Evolutionary conservation across 1,140 invertebrate species (phyloP), one percentile per base, ranked within the genome.

Genomic region (Propsilocerus akamusi): DNA sequence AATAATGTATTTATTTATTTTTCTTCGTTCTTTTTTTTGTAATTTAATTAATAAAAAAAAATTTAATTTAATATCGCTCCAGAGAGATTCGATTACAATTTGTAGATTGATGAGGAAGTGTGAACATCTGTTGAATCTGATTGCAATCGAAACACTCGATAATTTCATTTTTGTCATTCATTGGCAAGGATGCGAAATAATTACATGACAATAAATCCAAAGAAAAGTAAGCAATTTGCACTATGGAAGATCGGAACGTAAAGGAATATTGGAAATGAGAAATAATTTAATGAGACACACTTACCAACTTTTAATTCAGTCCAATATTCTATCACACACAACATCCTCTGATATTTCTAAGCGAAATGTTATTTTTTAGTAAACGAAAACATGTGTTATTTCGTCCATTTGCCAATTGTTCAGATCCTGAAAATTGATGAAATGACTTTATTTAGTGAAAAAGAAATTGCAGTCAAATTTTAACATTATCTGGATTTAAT

Each of bases 11-110:
- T 41, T 41, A n/a, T n/a, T n/a, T n/a, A 41, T 41, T 41, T 30
- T 41, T 41, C 34, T 41, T 41, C 17, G 34, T 41, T 41, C 34
- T 41, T 41, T 41, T 41, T 30, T 30, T 17, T 14, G 17, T 20
- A 41, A 20, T 41, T 41, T 41, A 41, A 41, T 41, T 41, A 41
- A 41, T 41, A 41, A 41, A 41, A 41, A n/a, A 41, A 41, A 17
- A 41, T 41, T 41, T 41, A 41, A 41, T 41, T 41, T 41, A 41
- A 41, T 41, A 41, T 41, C 22, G 34, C 34, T 8, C 34, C 22
- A 12, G 17, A 20, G 17, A 41, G 22, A 41, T 41, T 41, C 34
- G 34, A 20, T 20, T 41, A 41, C 8, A 41, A 41, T 17, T n/a
- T n/a, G n/a, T n/a, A n/a, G n/a, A n/a, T n/a, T n/a, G n/a, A n/a